Evolutionary conservation across 2,797 vertebrate genomes (phyloP), one percentile per base, ranked within the genome.

Genomic region (Lithobates pipiens): DNA sequence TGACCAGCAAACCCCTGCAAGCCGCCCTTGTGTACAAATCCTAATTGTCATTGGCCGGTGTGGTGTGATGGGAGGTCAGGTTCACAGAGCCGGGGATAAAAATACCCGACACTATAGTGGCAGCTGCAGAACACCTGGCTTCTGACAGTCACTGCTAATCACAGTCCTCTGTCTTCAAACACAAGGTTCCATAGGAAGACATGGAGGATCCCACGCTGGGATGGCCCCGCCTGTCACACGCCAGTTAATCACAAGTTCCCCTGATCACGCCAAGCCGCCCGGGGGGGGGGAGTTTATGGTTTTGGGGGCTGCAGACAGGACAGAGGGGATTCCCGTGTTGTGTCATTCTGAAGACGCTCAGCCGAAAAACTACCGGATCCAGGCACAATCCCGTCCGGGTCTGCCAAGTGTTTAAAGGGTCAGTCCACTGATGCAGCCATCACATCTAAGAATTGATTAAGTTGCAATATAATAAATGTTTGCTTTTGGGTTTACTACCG

Each of bases 221-320:
- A 1, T 13, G 13, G 46, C 3, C 29, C 61, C 2, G 27, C 10
- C 77, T 4, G 50, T 39, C 25, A 79, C 63, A 68, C 42, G 13
- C 46, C 46, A 50, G 11, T 50, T 65, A 34, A 69, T 79, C 39
- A 69, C 65, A 23, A 29, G 61, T 32, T 36, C 54, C 10, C 34
- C 54, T 25, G 32, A 0, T 25, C 18, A 39, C 25, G 2, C n/a
- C 54, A 39, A 77, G 32, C 54, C 25, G 46, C 46, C 46, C 46
- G n/a, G 32, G 5, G 76, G 21, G 29, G 23, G 32, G 5, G 76
- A 18, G 61, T 77, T 77, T 39, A 77, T 63, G 76, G 63, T 54
- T 23, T 46, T 46, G 10, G 23, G 21, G 8, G 15, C 39, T 29
- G 63, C 63, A 78, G 77, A 68, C 77, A 46, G 77, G 77, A 79